Conservation (phyloP, 1,140 invertebrate genomes). For the Megathymus violae region DNA sequence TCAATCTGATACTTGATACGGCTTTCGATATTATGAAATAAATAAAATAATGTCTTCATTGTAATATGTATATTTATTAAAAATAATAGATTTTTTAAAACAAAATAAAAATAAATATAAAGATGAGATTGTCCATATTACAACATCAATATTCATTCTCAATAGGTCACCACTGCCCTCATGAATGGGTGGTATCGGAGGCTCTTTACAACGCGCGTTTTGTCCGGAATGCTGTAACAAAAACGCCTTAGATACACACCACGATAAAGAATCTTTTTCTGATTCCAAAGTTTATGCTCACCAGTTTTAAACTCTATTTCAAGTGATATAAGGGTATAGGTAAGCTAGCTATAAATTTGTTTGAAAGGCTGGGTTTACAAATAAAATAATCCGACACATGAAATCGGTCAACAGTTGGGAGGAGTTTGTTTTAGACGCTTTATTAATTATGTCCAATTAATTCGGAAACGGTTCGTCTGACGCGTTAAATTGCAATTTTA, state of each 20-base stretch:
- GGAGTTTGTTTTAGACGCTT: slow-evolving; percentile 79
- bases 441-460: slow-evolving; percentile 83
- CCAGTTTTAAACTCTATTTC: slow-evolving; percentile 46
- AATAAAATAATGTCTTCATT: no score
- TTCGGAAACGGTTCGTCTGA: slow-evolving; percentile 70
- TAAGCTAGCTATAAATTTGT: slow-evolving; percentile 23
- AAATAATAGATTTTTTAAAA: no score
- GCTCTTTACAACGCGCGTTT: slow-evolving; percentile 82
- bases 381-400: slow-evolving; percentile 71
- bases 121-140: slow-evolving; percentile 54
- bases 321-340: slow-evolving; percentile 30
- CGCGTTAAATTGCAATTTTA: slow-evolving; percentile 59
- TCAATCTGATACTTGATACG: no score
- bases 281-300: slow-evolving; percentile 21
- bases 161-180: slow-evolving; percentile 80
- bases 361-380: slow-evolving; percentile 51
- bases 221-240: slow-evolving; percentile 82
- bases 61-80: no score
- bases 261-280: slow-evolving; percentile 59
- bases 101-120: slow-evolving; percentile 6
- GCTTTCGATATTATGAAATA: no score
- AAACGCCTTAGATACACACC: slow-evolving; percentile 80
- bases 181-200: slow-evolving; percentile 83
- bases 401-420: slow-evolving; percentile 71
- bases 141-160: slow-evolving; percentile 62